Percentiles rank a stretch among this genome's conserved stretches.
Conservation (phyloP, 2,113 vertebrate species). For the Jaculus jaculus region DNA sequence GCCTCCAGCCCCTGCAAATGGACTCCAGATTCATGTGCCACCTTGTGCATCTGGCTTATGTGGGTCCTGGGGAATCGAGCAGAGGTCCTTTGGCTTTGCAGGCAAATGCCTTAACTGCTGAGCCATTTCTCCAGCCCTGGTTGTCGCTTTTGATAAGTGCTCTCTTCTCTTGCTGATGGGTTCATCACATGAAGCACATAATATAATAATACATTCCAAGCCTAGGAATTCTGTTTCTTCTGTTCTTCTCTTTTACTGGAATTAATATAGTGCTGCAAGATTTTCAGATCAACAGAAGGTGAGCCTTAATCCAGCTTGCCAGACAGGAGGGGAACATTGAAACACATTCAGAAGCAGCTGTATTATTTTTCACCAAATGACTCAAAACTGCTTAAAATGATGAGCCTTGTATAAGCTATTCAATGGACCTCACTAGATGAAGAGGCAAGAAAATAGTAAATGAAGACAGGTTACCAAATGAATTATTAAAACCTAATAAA, state of each 20-base stretch:
- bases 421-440: conserved; percentile 64
- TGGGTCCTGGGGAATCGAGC: too few species aligned
- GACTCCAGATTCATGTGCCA: too few species aligned
- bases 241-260: conserved; percentile 26
- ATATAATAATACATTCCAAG: conserved; percentile 7
- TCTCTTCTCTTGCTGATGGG: conserved; percentile 5
- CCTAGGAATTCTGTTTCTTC: conserved; percentile 36
- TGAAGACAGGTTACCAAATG: conserved; percentile 48
- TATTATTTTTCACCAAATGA: background rate
- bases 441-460: conserved; percentile 68
- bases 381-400: conserved; percentile 57
- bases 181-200: background rate
- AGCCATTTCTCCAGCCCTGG: too few species aligned
- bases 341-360: conserved; percentile 67
- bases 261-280: background rate
- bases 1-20: too few species aligned
- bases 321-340: conserved; percentile 35
- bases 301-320: background rate
- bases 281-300: conserved; percentile 54
- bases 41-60: too few species aligned
- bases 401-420: conserved; percentile 61
- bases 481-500: conserved; percentile 71
- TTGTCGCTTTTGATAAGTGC: background rate
- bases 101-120: too few species aligned
- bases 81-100: too few species aligned